These are phyloP conservation scores for Lethrus apterus DNA, from an alignment of 1,140 invertebrate genomes.

Conservation along the genomic window DNA sequence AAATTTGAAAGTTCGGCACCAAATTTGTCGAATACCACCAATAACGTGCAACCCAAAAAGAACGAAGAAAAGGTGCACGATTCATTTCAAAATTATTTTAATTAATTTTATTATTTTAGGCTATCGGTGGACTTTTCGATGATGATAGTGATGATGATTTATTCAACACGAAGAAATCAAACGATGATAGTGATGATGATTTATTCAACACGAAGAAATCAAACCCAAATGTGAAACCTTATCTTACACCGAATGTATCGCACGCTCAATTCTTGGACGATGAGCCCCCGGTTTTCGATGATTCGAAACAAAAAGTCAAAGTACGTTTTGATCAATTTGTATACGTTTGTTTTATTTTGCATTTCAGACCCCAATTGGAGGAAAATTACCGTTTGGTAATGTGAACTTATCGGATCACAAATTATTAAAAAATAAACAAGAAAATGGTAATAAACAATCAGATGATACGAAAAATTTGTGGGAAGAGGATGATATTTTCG, in stretches of 20 bases:
- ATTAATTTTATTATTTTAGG: not conserved
- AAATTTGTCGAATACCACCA: not conserved
- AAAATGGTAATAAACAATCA: not conserved
- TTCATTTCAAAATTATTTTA: not conserved
- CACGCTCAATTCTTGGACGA: too few relatives aligned
- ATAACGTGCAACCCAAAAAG: not conserved
- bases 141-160: slow-evolving; percentile 4
- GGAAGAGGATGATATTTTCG: slow-evolving; percentile 1
- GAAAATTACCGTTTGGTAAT: too few relatives aligned
- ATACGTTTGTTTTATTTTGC: too few relatives aligned
- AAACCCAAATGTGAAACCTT: too few relatives aligned
- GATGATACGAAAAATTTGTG: slow-evolving; percentile 2
- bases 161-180: not conserved
- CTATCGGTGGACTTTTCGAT: not conserved
- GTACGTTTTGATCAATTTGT: too few relatives aligned
- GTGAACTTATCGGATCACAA: too few relatives aligned
- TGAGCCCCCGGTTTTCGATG: too few relatives aligned
- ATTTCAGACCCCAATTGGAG: too few relatives aligned
- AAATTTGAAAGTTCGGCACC: not conserved
- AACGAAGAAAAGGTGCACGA: too few relatives aligned
- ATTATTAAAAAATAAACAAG: not conserved
- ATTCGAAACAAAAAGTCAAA: too few relatives aligned
- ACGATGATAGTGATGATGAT: not conserved
- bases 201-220: not conserved
- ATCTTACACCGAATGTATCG: too few relatives aligned